Conservation (phyloP, 2,888 invertebrate species). For the Halictus ligatus region DNA sequence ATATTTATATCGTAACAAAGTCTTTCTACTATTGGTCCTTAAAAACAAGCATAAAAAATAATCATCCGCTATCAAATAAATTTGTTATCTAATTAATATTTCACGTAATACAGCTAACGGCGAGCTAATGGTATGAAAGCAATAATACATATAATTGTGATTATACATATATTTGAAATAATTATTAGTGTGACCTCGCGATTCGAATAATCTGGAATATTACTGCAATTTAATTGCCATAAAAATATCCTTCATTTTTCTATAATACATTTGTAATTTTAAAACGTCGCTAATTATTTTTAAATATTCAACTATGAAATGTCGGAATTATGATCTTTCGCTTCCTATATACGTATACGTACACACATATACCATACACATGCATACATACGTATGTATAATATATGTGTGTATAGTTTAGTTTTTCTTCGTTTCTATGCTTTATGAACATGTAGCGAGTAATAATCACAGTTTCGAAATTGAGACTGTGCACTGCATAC, state of each 20-base stretch:
- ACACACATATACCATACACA: not conserved
- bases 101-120: slow-evolving; percentile 35
- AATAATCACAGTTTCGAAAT: slow-evolving; percentile 28
- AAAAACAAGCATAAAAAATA: slow-evolving; percentile 36
- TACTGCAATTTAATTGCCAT: slow-evolving; percentile 42
- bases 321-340: slow-evolving; percentile 19
- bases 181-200: slow-evolving; percentile 35
- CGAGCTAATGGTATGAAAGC: slow-evolving; percentile 47
- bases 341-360: slow-evolving; percentile 12
- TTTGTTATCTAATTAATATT: slow-evolving; percentile 38
- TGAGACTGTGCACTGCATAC: slow-evolving; percentile 11
- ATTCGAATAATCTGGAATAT: slow-evolving; percentile 5
- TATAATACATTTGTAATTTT: slow-evolving; percentile 34
- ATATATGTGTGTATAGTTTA: not conserved
- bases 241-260: slow-evolving; percentile 50
- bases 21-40: slow-evolving; percentile 21
- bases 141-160: slow-evolving; percentile 37
- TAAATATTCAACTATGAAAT: slow-evolving; percentile 24
- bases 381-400: not conserved
- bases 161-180: slow-evolving; percentile 34
- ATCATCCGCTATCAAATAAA: slow-evolving; percentile 36
- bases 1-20: slow-evolving; percentile 28
- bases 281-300: slow-evolving; percentile 6
- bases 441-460: slow-evolving; percentile 15
- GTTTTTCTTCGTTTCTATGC: not conserved